Conservation (phyloP, 1,140 invertebrate genomes). For the Ridgeia piscesae region DNA sequence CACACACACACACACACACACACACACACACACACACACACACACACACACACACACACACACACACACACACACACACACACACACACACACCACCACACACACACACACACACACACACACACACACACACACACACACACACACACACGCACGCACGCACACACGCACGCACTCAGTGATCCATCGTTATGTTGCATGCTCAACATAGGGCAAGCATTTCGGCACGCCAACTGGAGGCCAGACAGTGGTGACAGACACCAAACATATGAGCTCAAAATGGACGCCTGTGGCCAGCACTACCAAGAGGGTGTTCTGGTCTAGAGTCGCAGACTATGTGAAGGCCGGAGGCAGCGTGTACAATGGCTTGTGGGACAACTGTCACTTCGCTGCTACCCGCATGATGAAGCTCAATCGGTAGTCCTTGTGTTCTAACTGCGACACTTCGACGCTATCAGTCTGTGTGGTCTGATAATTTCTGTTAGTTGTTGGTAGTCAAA, state of each 20-base stretch:
- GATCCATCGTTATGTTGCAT: background rate
- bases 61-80: background rate
- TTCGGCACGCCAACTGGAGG: background rate
- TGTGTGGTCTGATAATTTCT: too few species aligned
- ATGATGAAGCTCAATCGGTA: too few species aligned
- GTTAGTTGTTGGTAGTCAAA: too few species aligned
- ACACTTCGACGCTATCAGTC: too few species aligned
- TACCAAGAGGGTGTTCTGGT: too few species aligned
- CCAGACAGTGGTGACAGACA: slow-evolving; percentile 9
- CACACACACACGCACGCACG: background rate
- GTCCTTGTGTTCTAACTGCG: too few species aligned
- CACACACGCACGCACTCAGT: background rate
- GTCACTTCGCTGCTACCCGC: background rate
- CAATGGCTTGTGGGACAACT: background rate
- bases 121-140: background rate
- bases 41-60: too few species aligned
- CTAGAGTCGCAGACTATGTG: slow-evolving; percentile 2
- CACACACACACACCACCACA: background rate
- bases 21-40: too few species aligned
- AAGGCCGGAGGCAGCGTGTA: slow-evolving; percentile 10
- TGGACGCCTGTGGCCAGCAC: background rate
- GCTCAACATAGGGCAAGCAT: background rate
- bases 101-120: background rate
- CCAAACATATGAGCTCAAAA: background rate
- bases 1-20: too few species aligned